A percentile compares a stretch with the other conserved stretches of the same genome.
Conservation (phyloP, 2,888 invertebrate species). For the Drosophila niveifrons region DNA sequence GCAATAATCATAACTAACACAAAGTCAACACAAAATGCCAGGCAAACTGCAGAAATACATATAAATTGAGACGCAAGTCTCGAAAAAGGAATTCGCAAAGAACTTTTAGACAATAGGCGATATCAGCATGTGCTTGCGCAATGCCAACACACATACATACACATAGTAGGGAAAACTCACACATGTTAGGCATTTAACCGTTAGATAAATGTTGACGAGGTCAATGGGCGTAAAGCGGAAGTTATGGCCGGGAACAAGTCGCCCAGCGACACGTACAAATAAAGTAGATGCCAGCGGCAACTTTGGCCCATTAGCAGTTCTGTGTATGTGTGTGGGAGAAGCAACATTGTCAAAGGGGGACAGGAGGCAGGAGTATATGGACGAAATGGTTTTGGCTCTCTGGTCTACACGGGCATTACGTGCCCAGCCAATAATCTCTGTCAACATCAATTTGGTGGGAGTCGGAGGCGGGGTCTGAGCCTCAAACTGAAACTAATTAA, state of each 20-base stretch:
- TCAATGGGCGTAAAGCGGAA: slow-evolving; percentile 78
- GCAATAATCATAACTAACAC: slow-evolving; percentile 80
- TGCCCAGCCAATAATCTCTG: slow-evolving; percentile 82
- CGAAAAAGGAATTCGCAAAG: slow-evolving; percentile 28
- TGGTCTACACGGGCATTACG: slow-evolving; percentile 64
- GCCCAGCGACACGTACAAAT: slow-evolving; percentile 72
- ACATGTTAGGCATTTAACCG: slow-evolving; percentile 62
- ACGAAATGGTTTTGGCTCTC: not conserved
- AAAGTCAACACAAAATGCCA: slow-evolving; percentile 54
- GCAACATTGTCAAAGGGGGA: slow-evolving; percentile 23
- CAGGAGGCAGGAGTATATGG: not conserved
- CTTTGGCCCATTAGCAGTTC: slow-evolving; percentile 67
- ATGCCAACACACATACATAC: not conserved
- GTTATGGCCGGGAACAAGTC: slow-evolving; percentile 70
- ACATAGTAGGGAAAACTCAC: slow-evolving; percentile 11
- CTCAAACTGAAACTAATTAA: slow-evolving; percentile 82
- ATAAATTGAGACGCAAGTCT: slow-evolving; percentile 54
- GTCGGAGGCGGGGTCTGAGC: slow-evolving; percentile 56
- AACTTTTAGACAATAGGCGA: slow-evolving; percentile 59
- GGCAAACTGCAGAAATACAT: slow-evolving; percentile 57
- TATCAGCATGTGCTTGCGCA: slow-evolving; percentile 16
- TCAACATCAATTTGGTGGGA: slow-evolving; percentile 82
- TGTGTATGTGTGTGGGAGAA: not conserved
- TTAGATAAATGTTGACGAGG: slow-evolving; percentile 78
- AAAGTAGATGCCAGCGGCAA: slow-evolving; percentile 64